Percentiles rank a stretch among this genome's conserved stretches.
phyloP scores from a whole-genome alignment of 2,113 vertebrate species.

The Microtus pennsylvanicus region DNA sequence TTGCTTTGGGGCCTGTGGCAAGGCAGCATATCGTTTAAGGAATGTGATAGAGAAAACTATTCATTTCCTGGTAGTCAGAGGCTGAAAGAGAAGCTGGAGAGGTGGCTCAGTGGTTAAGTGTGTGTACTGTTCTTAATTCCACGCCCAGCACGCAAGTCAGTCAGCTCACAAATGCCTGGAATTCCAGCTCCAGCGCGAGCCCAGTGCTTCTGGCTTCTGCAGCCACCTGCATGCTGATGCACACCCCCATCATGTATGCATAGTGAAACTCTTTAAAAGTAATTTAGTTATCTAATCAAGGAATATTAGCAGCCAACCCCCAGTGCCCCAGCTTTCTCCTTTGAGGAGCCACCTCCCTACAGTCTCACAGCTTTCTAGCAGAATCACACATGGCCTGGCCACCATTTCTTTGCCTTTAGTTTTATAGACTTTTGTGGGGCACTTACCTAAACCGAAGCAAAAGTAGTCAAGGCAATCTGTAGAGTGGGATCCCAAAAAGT shows the following conservation, averaged over 20 bases:
- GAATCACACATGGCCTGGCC: neutral
- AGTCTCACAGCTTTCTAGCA: neutral
- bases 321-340: neutral
- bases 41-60: neutral
- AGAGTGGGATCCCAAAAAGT: neutral
- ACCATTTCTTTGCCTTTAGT: neutral
- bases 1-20: neutral
- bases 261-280: neutral
- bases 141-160: neutral
- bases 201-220: neutral
- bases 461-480: neutral
- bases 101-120: neutral
- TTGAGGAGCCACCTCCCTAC: neutral
- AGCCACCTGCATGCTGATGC: neutral
- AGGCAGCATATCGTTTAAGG: neutral
- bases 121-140: neutral
- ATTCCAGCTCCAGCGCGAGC: neutral
- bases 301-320: neutral
- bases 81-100: neutral
- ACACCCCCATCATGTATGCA: neutral
- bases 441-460: neutral
- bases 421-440: neutral
- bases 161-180: neutral
- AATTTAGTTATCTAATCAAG: neutral
- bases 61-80: neutral